Evolutionary conservation across 2,113 vertebrate species (phyloP).

Genomic region (crab-eating macaque (Macaca fascicularis)): DNA sequence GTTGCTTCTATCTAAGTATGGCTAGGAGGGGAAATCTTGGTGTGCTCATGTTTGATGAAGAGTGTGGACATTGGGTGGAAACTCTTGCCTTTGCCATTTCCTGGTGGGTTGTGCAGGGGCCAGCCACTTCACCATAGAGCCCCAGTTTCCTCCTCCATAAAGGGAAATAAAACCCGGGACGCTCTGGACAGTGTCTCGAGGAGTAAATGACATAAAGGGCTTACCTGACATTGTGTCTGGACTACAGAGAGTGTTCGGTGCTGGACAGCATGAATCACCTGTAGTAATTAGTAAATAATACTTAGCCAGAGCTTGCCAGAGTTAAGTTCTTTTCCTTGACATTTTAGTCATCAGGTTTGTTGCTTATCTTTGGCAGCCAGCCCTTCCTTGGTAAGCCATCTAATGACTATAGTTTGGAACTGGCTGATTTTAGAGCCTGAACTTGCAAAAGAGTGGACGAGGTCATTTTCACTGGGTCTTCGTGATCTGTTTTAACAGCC

Average conservation of each 20-base stretch:
- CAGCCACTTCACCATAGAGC: background rate
- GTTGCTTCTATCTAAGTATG: background rate
- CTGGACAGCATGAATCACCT: background rate
- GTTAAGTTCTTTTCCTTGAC: background rate
- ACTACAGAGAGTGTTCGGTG: background rate
- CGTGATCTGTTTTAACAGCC: background rate
- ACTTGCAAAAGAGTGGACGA: background rate
- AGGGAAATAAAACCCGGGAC: background rate
- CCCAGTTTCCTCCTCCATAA: background rate
- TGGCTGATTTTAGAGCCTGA: background rate
- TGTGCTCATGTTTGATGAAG: background rate
- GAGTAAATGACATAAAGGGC: background rate
- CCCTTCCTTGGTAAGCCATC: background rate
- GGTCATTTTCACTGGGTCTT: background rate
- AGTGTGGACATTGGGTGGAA: background rate
- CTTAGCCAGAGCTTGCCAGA: background rate
- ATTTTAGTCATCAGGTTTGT: background rate
- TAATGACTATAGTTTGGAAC: background rate
- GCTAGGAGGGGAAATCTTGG: background rate
- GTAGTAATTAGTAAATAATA: background rate
- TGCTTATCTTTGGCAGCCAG: background rate
- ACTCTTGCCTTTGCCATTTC: background rate
- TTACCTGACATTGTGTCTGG: accelerated
- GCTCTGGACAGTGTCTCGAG: background rate
- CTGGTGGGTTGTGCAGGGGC: background rate